A percentile compares a stretch with the other conserved stretches of the same genome.
Evolutionary conservation across 2,888 invertebrate species (phyloP).

Genomic region (Psococerastis gibbosa): DNA sequence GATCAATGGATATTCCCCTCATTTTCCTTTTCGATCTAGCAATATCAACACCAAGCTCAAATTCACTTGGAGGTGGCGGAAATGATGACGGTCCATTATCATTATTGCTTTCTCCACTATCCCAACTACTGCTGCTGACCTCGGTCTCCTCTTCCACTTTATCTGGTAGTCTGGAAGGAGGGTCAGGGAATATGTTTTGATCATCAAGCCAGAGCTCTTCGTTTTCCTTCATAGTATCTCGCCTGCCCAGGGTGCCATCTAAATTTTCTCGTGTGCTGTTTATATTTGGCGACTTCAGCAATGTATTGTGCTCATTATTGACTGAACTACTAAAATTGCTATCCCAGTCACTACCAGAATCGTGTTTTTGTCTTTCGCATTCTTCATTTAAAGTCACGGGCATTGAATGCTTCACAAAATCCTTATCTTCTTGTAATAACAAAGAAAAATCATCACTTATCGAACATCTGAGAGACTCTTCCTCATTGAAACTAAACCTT

Average conservation of each 20-base stretch:
- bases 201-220: slow-evolving; percentile 21
- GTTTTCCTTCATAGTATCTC: slow-evolving; percentile 19
- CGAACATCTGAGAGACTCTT: slow-evolving; percentile 12
- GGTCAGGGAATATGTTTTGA: slow-evolving; percentile 6
- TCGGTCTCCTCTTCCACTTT: slow-evolving; percentile 10
- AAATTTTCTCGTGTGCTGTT: not conserved
- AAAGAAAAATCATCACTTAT: slow-evolving; percentile 6
- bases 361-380: not conserved
- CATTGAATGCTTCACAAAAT: not conserved
- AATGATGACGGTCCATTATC: no score
- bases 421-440: not conserved
- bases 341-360: slow-evolving; percentile 6
- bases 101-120: slow-evolving; percentile 13
- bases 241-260: slow-evolving; percentile 18
- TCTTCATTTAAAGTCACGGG: not conserved
- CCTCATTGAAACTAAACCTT: slow-evolving; percentile 13
- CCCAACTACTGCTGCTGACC: slow-evolving; percentile 8
- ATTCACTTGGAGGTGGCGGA: slow-evolving; percentile 15
- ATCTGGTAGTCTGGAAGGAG: not conserved
- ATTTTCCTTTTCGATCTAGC: slow-evolving; percentile 3
- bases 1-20: slow-evolving; percentile 10
- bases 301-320: no score
- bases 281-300: not conserved
- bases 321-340: not conserved
- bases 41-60: slow-evolving; percentile 5